Base-by-base conservation (phyloP, 2,113 vertebrate genomes). In the Etia nguti region DNA sequence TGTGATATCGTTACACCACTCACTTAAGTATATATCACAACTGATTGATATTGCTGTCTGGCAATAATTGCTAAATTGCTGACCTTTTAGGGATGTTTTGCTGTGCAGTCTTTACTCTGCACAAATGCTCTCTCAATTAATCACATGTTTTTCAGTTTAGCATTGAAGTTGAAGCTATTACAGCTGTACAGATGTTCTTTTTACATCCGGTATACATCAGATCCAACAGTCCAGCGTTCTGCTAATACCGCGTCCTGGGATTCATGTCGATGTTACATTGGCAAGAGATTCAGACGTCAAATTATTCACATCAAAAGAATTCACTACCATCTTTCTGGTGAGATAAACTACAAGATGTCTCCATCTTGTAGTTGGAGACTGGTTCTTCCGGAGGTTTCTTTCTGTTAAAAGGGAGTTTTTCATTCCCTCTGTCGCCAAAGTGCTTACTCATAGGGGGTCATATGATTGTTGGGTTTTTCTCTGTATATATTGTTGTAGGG, bases 1-100 rank as follows among this genome's bases (percentile, higher is more conserved):
- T 52, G 62, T 93, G 89, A 93, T 90, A 92, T 93, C 92, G 91
- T 92, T 88, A 82, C 20, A 80, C 41, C 92, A 88, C 90, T 92
- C 90, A 89, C 91, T 95, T 92, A 81, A 91, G 85, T 52, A 84
- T 59, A 88, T 9, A 90, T 91, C 90, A 83, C 86, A n/a, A 73
- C 89, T 90, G 92, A 92, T 48, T 91, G 92, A 92, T 92, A 86
- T 90, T 79, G 85, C 88, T 60, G 75, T 83, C 83, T 80, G 86
- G 36, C 65, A 82, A 81, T 93, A 88, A 95, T 88, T 86, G 89
- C 87, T 89, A 60, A 90, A 93, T 90, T 83, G 87, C 46, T 70
- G 75, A 86, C 81, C 94, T 93, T 92, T 93, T 86, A 88, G 55
- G 79, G 84, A 85, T 13, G 84, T 87, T 87, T 68, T 82, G 31